A percentile compares a stretch with the other conserved stretches of the same genome.
These are phyloP conservation scores for Onychomys torridus DNA, from an alignment of 2,797 vertebrate species.

Conservation along the genomic window DNA sequence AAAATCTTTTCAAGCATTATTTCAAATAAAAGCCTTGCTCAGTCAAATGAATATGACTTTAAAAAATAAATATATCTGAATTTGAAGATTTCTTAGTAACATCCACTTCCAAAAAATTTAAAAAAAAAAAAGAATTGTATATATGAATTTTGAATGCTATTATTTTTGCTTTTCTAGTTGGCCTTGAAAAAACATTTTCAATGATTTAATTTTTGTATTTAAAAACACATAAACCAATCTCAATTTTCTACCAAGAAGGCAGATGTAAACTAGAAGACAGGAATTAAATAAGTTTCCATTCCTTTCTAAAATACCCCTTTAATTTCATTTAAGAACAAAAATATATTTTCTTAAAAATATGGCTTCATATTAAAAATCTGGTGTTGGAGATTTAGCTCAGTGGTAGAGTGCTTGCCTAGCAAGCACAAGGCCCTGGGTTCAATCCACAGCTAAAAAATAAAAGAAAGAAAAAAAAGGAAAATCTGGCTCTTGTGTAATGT, in stretches of 20 bases:
- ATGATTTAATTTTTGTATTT: neutral
- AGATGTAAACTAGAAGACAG: neutral
- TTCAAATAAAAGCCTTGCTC: neutral
- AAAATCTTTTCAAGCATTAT: neutral
- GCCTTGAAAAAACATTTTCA: neutral
- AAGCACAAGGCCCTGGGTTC: too few species aligned
- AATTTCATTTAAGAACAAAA: constrained; percentile 26
- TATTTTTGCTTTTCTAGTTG: neutral
- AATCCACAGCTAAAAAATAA: too few species aligned
- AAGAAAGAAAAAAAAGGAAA: too few species aligned
- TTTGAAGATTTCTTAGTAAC: neutral
- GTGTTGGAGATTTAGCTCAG: too few species aligned
- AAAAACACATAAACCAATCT: neutral
- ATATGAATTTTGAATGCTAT: neutral
- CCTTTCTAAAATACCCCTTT: neutral
- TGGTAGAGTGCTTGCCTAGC: too few species aligned
- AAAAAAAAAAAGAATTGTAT: neutral
- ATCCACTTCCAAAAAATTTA: neutral
- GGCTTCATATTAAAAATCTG: neutral
- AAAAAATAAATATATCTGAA: constrained; percentile 6
- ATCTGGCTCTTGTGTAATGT: neutral
- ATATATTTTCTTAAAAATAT: neutral
- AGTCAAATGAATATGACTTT: neutral
- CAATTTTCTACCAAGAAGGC: neutral
- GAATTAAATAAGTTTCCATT: neutral